Conservation (phyloP, 2,113 vertebrate genomes). For the Phaethornis superciliosus region DNA sequence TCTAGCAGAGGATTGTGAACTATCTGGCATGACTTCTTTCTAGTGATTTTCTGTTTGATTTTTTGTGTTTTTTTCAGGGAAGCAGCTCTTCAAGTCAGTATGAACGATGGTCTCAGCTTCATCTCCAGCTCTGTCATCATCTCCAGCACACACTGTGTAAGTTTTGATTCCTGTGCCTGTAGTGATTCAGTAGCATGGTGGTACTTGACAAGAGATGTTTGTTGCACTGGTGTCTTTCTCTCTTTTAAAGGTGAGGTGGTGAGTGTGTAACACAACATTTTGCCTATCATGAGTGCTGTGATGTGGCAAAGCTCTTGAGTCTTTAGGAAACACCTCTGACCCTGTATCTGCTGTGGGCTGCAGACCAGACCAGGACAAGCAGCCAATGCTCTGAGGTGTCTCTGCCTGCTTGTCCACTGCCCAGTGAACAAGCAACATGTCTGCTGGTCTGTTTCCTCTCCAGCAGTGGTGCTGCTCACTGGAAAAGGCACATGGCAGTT, state of each 20-base stretch:
- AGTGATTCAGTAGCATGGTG: background rate
- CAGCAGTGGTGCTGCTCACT: background rate
- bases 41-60: background rate
- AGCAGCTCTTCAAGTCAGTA: constrained; percentile 95
- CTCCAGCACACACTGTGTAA: constrained; percentile 94
- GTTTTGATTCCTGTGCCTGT: background rate
- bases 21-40: background rate
- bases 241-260: background rate
- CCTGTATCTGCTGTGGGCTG: background rate
- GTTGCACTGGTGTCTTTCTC: accelerated
- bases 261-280: accelerated
- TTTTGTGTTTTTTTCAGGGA: constrained; percentile 69
- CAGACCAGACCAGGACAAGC: background rate
- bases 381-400: background rate
- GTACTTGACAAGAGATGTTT: accelerated
- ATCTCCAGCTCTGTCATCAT: constrained; percentile 98
- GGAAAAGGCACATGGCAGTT: background rate
- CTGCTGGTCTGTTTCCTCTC: background rate
- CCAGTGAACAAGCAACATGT: background rate
- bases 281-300: accelerated
- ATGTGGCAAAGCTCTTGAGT: background rate
- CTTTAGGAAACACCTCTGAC: too few species aligned
- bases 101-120: constrained; percentile 97
- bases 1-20: too few species aligned
- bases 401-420: background rate